A percentile compares a stretch with the other conserved stretches of the same genome.
These are phyloP conservation scores for Otolemur garnettii DNA, from an alignment of 2,113 vertebrate species.

Conservation along the genomic window DNA sequence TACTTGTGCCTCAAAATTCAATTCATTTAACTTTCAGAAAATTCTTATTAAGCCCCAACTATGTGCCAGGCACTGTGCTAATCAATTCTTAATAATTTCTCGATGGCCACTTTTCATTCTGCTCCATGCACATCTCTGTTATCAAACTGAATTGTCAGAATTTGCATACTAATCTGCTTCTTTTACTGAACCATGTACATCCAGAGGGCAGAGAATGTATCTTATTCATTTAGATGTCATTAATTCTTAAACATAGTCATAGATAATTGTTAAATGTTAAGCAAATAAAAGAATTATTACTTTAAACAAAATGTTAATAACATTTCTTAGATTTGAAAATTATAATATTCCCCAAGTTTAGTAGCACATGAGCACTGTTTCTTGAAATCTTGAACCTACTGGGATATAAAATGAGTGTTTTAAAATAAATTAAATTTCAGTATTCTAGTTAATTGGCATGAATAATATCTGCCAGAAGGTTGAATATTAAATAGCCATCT, in stretches of 20 bases:
- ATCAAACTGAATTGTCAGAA: constrained; percentile 26
- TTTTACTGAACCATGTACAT: constrained; percentile 42
- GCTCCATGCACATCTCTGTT: not conserved
- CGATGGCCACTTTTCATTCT: not conserved
- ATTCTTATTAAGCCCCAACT: not conserved
- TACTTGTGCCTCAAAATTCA: constrained; percentile 4
- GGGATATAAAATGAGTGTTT: constrained; percentile 72
- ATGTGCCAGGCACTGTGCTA: not conserved
- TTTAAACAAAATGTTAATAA: constrained; percentile 61
- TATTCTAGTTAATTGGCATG: constrained; percentile 68
- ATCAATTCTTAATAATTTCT: constrained; percentile 20
- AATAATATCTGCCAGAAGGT: constrained; percentile 70
- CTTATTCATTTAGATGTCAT: constrained; percentile 27
- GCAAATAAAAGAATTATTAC: constrained; percentile 39
- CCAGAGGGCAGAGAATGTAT: constrained; percentile 38
- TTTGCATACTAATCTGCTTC: constrained; percentile 29
- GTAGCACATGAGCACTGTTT: constrained; percentile 45
- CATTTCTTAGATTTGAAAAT: constrained; percentile 56
- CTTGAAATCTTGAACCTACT: constrained; percentile 63
- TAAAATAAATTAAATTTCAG: constrained; percentile 60
- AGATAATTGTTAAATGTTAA: constrained; percentile 32
- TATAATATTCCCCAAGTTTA: constrained; percentile 48
- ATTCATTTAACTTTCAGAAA: constrained; percentile 28
- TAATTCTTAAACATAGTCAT: constrained; percentile 31
- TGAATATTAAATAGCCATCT: constrained; percentile 61